Conservation (phyloP, 2,888 invertebrate species). For the Meteorus cinctellus region DNA sequence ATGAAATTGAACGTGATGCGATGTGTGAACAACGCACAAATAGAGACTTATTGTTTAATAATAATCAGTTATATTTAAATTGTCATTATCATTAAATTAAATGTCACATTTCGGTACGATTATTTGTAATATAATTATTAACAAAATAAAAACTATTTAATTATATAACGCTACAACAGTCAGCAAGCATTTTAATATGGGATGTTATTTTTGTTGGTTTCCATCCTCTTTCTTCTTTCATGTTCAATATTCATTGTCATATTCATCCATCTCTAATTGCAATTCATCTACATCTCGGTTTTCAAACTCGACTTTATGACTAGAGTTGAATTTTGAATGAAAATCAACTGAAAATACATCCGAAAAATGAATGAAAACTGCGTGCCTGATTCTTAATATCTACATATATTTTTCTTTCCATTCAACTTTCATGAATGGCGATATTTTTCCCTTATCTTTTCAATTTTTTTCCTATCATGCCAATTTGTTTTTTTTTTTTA, state of each 20-base stretch:
- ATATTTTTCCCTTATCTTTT: slow-evolving; percentile 14
- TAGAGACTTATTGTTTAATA: slow-evolving; percentile 12
- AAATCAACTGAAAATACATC: slow-evolving; percentile 21
- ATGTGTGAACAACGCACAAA: not conserved
- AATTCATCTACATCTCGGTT: not conserved
- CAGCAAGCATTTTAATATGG: slow-evolving; percentile 66
- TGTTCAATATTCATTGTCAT: slow-evolving; percentile 22
- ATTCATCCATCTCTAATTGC: not conserved
- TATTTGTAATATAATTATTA: slow-evolving; percentile 46
- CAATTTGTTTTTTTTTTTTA: slow-evolving; percentile 4
- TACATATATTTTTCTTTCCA: slow-evolving; percentile 11
- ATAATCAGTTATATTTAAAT: slow-evolving; percentile 5
- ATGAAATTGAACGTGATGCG: not conserved
- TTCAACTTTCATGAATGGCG: slow-evolving; percentile 28
- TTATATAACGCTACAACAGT: slow-evolving; percentile 66
- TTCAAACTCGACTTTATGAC: not conserved
- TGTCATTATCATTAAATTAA: slow-evolving; percentile 2
- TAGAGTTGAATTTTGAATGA: slow-evolving; percentile 9
- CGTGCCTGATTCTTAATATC: slow-evolving; percentile 22
- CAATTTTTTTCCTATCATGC: slow-evolving; percentile 14
- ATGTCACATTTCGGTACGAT: slow-evolving; percentile 4
- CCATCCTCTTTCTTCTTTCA: slow-evolving; percentile 40
- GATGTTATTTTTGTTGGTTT: slow-evolving; percentile 47
- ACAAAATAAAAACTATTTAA: slow-evolving; percentile 69
- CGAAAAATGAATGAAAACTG: slow-evolving; percentile 33